These are phyloP conservation scores for Bolborhynchus lineola DNA, from an alignment of 2,113 vertebrate genomes.

Conservation along the genomic window DNA sequence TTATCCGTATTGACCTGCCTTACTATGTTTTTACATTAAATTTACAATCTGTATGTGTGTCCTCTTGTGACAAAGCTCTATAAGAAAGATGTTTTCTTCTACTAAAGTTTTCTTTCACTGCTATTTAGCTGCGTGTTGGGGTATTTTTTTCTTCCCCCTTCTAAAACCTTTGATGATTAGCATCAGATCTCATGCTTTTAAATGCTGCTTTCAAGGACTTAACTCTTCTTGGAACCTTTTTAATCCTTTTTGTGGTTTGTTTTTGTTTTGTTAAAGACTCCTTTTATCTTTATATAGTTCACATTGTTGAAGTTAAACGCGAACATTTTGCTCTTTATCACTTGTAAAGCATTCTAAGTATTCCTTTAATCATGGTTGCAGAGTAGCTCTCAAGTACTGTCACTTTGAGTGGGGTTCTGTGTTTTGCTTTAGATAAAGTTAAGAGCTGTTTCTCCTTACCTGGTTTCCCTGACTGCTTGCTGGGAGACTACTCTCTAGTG, in stretches of 20 bases:
- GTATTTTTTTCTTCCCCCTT: neutral
- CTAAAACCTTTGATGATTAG: neutral
- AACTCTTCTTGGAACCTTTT: neutral
- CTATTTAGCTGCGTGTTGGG: neutral
- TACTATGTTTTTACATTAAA: neutral
- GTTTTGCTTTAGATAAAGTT: neutral
- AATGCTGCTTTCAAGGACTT: conserved; percentile 8
- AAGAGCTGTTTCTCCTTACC: neutral
- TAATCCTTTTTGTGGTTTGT: neutral
- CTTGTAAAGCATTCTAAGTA: neutral
- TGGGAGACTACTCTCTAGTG: neutral
- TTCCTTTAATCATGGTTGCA: neutral
- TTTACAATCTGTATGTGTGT: neutral
- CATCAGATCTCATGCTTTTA: neutral
- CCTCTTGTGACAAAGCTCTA: neutral
- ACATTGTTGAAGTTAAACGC: neutral
- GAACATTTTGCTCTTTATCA: neutral
- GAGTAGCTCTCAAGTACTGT: neutral
- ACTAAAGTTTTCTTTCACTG: neutral
- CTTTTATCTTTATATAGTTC: neutral
- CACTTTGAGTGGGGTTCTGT: neutral
- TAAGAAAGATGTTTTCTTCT: neutral
- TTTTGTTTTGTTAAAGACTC: neutral
- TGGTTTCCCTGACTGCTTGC: neutral
- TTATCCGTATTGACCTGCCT: neutral